Percentiles rank a stretch among this genome's conserved stretches.
phyloP scores from a whole-genome alignment of 2,797 vertebrate genomes.

The Enteromius unitaeniatus region DNA sequence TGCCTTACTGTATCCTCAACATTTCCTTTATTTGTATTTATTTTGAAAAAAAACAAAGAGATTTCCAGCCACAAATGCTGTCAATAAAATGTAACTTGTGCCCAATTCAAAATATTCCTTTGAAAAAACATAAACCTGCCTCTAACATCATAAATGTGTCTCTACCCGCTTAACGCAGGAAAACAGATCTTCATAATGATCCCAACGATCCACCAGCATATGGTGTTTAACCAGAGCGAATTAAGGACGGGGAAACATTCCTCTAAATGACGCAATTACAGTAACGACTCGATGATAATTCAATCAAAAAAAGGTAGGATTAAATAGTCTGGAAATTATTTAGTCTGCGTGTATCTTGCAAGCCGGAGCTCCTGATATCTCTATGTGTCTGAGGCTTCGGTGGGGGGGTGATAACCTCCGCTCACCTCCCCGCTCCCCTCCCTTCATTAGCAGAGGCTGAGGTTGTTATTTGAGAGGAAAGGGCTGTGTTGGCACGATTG shows the following conservation, averaged over 20 bases:
- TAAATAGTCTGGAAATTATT: conserved; percentile 89
- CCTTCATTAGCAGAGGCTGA: conserved; percentile 58
- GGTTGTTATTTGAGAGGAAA: conserved; percentile 73
- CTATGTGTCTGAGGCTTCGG: conserved; percentile 87
- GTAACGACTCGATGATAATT: conserved; percentile 84
- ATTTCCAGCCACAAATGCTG: not conserved
- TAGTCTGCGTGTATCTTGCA: conserved; percentile 87
- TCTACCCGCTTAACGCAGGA: conserved; percentile 1
- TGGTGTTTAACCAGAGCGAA: conserved; percentile 88
- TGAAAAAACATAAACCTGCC: conserved; percentile 39
- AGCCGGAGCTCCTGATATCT: conserved; percentile 86
- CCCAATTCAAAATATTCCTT: not conserved
- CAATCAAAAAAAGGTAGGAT: conserved; percentile 90
- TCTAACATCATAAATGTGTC: conserved; percentile 35
- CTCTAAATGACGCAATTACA: conserved; percentile 89
- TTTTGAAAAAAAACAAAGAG: too few species aligned
- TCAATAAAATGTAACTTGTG: not conserved
- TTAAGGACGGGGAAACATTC: conserved; percentile 87
- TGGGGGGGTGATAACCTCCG: conserved; percentile 85
- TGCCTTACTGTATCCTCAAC: not conserved
- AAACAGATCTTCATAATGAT: conserved; percentile 40
- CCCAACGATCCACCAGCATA: conserved; percentile 78
- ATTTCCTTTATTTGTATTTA: not conserved
- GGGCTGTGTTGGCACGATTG: conserved; percentile 80
- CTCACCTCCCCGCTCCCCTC: conserved; percentile 25